Evolutionary conservation across 2,888 invertebrate species (phyloP).

Genomic region (Callinectes sapidus): DNA sequence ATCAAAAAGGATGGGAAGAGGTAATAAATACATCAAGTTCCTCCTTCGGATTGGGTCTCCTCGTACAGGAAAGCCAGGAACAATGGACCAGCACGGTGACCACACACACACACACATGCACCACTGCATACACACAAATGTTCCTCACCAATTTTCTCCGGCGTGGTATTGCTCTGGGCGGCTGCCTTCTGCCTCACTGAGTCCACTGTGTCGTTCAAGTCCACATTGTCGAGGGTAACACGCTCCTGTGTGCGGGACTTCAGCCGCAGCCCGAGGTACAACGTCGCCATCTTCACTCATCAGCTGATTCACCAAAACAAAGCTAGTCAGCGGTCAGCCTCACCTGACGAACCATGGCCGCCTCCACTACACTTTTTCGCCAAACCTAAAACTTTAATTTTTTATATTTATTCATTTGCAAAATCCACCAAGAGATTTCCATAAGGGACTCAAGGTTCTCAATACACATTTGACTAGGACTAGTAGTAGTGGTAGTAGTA

Average conservation of each 20-base stretch:
- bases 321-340: not conserved
- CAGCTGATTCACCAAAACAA: slow-evolving; percentile 35
- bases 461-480: too few relatives aligned
- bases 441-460: too few relatives aligned
- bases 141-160: slow-evolving; percentile 57
- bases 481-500: too few relatives aligned
- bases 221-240: slow-evolving; percentile 48
- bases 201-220: slow-evolving; percentile 55
- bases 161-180: slow-evolving; percentile 43
- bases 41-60: too few relatives aligned
- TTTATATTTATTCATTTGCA: too few relatives aligned
- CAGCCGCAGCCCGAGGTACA: slow-evolving; percentile 48
- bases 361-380: not conserved
- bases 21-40: too few relatives aligned
- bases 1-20: too few relatives aligned
- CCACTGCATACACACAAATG: not conserved
- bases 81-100: not conserved
- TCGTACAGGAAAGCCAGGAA: not conserved
- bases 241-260: slow-evolving; percentile 47
- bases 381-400: not conserved
- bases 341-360: too few relatives aligned
- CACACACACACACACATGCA: too few relatives aligned
- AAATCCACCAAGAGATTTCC: too few relatives aligned
- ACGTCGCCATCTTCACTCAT: slow-evolving; percentile 53
- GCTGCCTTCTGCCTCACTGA: slow-evolving; percentile 49